These are phyloP conservation scores for Lepilemur ruficaudatus DNA, from an alignment of 2,797 vertebrate species.

Conservation along the genomic window DNA sequence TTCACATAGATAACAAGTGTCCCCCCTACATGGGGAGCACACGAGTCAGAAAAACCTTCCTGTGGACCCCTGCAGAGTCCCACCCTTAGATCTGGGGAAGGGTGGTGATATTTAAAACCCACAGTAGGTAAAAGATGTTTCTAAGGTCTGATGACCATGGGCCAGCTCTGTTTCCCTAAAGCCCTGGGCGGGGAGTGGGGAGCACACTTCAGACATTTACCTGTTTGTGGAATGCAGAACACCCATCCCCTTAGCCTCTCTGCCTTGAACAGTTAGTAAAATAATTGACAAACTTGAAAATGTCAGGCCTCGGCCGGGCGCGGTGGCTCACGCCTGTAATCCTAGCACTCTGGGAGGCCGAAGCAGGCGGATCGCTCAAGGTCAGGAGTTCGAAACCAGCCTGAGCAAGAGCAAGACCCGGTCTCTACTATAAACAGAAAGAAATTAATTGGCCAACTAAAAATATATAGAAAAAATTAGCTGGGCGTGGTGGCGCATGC, in stretches of 20 bases:
- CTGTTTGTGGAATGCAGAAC: not conserved
- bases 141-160: not conserved
- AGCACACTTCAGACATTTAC: not conserved
- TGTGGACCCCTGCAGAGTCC: not conserved
- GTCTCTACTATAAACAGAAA: no score
- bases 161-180: not conserved
- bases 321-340: no score
- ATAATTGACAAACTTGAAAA: constrained; percentile 15
- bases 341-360: no score
- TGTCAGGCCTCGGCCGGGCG: not conserved
- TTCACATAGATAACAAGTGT: not conserved
- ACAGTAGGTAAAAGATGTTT: not conserved
- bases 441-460: no score
- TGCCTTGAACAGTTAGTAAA: not conserved
- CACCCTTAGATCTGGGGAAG: not conserved
- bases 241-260: not conserved
- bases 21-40: no score
- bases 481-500: no score
- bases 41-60: not conserved
- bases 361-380: no score
- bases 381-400: no score
- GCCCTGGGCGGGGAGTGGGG: fast-evolving
- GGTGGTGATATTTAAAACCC: not conserved
- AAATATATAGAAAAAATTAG: no score
- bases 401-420: no score